Base-by-base conservation (phyloP, 2,113 vertebrate genomes). In the Calidris pygmaea region DNA sequence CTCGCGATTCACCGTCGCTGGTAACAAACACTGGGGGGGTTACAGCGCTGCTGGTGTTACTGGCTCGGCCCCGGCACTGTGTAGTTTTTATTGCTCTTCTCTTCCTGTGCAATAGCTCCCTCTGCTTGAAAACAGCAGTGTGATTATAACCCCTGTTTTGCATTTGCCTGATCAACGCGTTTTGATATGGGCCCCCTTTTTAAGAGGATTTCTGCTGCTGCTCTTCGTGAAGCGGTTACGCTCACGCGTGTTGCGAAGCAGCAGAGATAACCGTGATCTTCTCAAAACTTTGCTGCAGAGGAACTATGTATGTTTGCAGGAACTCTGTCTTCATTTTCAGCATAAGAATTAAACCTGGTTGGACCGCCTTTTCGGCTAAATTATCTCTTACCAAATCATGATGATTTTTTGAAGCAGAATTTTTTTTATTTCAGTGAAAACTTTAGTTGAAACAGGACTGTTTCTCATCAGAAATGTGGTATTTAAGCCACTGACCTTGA, bases 41-140 rank as follows among this genome's bases (percentile, higher is more conserved):
- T 75, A 47, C 85, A 85, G 94, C 52, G 0, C 84, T 37, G 83
- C 45, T 59, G 16, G 5, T 8, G 22, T 96, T 76, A 37, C 94
- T 72, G 93, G 63, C 80, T 92, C 6, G 50, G 85, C 93, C 82
- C 86, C 30, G 30, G 62, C 19, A 0, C 37, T 63, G 56, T 62
- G 65, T 37, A 5, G 58, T 39, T 84, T 27, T 10, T 76, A 47
- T 75, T 6, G 29, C 93, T 93, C 45, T 84, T 96, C 95, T 98
- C 97, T 98, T 95, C 96, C 96, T 98, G 76, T 97, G 27, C 98
- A 97, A 98, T 50, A 98, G 98, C 98, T 98, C 98, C 98, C 98
- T 98, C 98, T 98, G 96, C 97, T 98, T 98, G 98, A 98, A 98
- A 97, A 60, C 87, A 65, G 53, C 84, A 96, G 97, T 56, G 93